These are phyloP conservation scores for Bovichtus variegatus DNA, from an alignment of 2,797 vertebrate species.

Conservation along the genomic window DNA sequence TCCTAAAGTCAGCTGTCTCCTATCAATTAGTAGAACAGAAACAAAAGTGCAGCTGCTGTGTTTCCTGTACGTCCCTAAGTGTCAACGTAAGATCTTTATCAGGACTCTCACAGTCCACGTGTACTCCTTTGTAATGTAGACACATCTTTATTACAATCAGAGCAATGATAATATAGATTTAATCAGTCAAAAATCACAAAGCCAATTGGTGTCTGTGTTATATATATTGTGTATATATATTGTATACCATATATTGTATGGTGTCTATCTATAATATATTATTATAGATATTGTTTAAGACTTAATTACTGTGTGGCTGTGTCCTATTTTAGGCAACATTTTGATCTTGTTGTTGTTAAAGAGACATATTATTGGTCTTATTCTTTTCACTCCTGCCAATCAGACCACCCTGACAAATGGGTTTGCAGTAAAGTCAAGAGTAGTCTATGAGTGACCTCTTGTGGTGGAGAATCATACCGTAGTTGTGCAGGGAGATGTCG, in stretches of 20 bases:
- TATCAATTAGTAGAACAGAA: constrained; percentile 1
- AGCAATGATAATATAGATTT: neutral
- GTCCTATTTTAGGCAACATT: neutral
- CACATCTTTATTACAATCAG: neutral
- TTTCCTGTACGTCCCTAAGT: constrained; percentile 45
- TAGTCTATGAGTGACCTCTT: constrained; percentile 48
- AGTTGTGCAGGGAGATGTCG: neutral
- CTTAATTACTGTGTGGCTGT: neutral
- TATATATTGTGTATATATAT: no score
- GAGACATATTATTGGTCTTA: neutral
- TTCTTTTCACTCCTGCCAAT: neutral
- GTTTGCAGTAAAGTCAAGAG: neutral
- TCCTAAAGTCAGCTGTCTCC: neutral
- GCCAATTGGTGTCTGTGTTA: neutral
- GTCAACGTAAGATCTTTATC: constrained; percentile 64
- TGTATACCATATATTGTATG: no score
- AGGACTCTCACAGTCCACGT: neutral
- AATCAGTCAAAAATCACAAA: no score
- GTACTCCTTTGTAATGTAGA: neutral
- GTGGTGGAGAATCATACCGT: constrained; percentile 28
- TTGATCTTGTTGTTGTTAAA: neutral
- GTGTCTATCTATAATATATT: no score
- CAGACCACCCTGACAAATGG: neutral
- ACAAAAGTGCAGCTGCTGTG: constrained; percentile 19
- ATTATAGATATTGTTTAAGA: neutral